Evolutionary conservation across 2,888 invertebrate species (phyloP).

Genomic region (Meiosimyza platycephala): DNA sequence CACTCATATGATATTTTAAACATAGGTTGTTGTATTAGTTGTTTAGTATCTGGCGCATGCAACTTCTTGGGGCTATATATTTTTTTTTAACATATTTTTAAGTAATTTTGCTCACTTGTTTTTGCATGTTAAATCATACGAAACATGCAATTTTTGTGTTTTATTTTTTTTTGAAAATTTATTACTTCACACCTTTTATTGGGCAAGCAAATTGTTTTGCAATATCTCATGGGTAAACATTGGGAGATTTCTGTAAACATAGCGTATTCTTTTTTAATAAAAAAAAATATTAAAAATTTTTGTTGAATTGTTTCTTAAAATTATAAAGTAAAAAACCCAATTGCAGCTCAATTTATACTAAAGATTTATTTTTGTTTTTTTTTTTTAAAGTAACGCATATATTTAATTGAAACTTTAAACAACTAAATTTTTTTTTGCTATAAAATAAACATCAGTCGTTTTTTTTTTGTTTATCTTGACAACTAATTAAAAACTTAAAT

Average conservation of each 20-base stretch:
- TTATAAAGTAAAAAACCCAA: no score
- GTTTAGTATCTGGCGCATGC: conserved; percentile 22
- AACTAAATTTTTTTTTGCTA: no score
- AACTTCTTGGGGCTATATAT: conserved; percentile 1
- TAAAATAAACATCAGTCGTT: no score
- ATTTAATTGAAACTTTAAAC: no score
- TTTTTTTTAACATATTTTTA: not conserved
- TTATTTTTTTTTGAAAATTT: not conserved
- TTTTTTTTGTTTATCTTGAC: no score
- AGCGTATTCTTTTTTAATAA: not conserved
- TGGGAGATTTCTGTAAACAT: not conserved
- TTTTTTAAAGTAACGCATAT: no score
- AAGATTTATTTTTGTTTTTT: no score
- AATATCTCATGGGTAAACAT: conserved; percentile 1
- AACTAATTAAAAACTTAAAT: no score
- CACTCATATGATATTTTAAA: no score
- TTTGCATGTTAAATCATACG: conserved; percentile 10
- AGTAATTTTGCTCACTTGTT: conserved; percentile 1
- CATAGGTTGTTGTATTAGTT: not conserved
- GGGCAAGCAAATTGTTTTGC: not conserved
- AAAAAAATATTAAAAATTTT: no score
- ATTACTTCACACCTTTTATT: conserved; percentile 10
- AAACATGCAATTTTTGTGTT: conserved; percentile 16
- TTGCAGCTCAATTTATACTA: no score
- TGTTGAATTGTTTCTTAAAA: no score